Base-by-base conservation (phyloP, 2,888 invertebrate genomes). In the Acleris sparsana region DNA sequence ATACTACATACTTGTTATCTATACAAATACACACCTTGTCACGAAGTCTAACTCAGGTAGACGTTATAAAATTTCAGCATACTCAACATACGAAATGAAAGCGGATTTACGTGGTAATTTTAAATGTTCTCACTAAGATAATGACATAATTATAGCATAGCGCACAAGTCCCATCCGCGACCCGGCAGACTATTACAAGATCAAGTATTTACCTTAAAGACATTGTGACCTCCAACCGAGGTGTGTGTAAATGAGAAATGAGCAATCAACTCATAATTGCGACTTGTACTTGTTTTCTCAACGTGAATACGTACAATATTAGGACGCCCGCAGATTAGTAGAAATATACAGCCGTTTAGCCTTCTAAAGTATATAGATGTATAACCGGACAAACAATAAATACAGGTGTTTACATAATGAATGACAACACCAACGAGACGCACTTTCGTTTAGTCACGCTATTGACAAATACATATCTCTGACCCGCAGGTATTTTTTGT, bases 381-480 rank as follows among this genome's bases (percentile, higher is more conserved):
- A 9, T 9, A 9, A 33, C 39, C 39, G 39, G 13, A 39, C 11
- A 39, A 39, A 39, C 39, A 39, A 39, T 39, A 39, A 13, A 13
- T 39, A 39, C 13, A 13, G 39, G 39, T 13, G 4, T 39, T 13
- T 39, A 39, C 3, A 39, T 4, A 13, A 13, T 39, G 9, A 13
- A 39, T 13, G 39, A 13, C 39, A 46, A 5, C 16, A 46, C 44
- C 5, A n/a, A 2, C n/a, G 17, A 46, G 46, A 16, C 16, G 17
- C 16, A 46, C n/a, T 43, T 55, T 39, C 55, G 18, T 16, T 20
- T 16, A 39, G 44, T 22, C 58, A 63, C 63, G 53, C 11, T 53
- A 58, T 63, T 58, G 63, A 53, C 53, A 48, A 17, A 53, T 59
- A 58, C 53, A 33, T 39, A 39, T 39, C 39, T 39, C 39, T 39